These are phyloP conservation scores for Nicator chloris DNA, from an alignment of 2,113 vertebrate genomes.

Conservation along the genomic window DNA sequence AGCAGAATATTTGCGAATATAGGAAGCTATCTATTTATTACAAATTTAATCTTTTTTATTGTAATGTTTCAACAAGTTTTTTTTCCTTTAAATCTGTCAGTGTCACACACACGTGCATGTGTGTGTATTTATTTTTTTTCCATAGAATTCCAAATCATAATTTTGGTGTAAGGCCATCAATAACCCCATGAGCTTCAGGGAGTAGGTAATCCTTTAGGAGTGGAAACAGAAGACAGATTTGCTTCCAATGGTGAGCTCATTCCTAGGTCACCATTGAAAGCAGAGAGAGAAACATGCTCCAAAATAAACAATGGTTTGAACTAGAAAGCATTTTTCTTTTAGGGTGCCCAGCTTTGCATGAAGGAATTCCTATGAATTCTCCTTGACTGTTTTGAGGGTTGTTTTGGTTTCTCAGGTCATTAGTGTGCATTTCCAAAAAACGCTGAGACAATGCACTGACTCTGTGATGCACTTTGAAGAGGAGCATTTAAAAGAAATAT, in stretches of 20 bases:
- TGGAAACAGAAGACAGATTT: slow-evolving; percentile 78
- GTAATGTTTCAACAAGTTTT: slow-evolving; percentile 30
- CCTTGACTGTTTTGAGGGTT: slow-evolving; percentile 23
- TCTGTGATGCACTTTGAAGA: neutral
- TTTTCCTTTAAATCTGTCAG: slow-evolving; percentile 7
- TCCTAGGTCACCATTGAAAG: slow-evolving; percentile 75
- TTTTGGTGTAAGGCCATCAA: slow-evolving; percentile 60
- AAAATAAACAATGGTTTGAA: slow-evolving; percentile 74
- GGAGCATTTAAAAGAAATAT: neutral
- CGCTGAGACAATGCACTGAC: neutral
- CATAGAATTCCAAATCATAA: slow-evolving; percentile 52
- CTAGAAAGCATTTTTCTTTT: slow-evolving; percentile 69
- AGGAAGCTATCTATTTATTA: slow-evolving; percentile 47
- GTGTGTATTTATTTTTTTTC: slow-evolving; percentile 27
- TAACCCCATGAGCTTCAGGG: slow-evolving; percentile 62
- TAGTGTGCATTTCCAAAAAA: neutral
- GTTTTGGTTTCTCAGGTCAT: slow-evolving; percentile 33
- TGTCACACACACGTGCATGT: neutral
- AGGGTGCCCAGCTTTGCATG: slow-evolving; percentile 66
- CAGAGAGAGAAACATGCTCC: slow-evolving; percentile 62
- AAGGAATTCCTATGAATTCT: slow-evolving; percentile 62
- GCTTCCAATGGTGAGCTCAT: slow-evolving; percentile 82
- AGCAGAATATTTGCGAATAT: neutral
- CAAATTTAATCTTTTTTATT: neutral
- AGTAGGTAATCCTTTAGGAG: slow-evolving; percentile 78